phyloP scores from a whole-genome alignment of 35 echinoderm and acorn worm genomes.

The Chiridota heheva region DNA sequence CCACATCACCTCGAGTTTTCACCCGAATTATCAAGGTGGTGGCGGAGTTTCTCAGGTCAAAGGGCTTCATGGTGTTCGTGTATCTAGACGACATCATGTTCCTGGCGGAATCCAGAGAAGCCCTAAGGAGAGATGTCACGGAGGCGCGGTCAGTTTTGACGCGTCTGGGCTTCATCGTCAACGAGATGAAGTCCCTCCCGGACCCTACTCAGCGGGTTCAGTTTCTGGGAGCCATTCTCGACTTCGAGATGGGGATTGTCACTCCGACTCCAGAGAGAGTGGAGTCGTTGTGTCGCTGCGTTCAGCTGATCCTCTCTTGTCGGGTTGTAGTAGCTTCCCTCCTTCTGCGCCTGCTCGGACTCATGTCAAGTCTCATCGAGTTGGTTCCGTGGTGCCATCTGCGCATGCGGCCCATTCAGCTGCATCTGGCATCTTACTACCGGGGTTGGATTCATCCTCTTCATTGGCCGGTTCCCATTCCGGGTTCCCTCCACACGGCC shows the following conservation, averaged over 20 bases:
- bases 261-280: background rate
- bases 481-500: background rate
- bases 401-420: slow-evolving; percentile 46
- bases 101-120: background rate
- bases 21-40: slow-evolving; percentile 12
- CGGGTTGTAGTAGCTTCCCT: background rate
- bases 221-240: slow-evolving; percentile 27
- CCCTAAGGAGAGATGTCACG: too few species aligned
- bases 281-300: background rate
- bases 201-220: background rate
- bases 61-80: slow-evolving; percentile 23
- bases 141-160: background rate
- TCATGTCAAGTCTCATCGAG: slow-evolving; percentile 54
- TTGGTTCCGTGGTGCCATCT: slow-evolving; percentile 28
- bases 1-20: slow-evolving; percentile 23
- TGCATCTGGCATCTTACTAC: slow-evolving; percentile 26
- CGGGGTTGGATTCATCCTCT: background rate
- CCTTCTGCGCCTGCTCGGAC: slow-evolving; percentile 38
- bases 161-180: slow-evolving; percentile 39
- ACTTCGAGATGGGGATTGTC: background rate
- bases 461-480: background rate
- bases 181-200: slow-evolving; percentile 27
- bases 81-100: slow-evolving; percentile 36
- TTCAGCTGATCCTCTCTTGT: background rate
- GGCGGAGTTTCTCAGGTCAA: background rate